Evolutionary conservation across 2,888 invertebrate genomes (phyloP), one percentile per base, ranked within the genome.

Genomic region (Ormyrus thymus): DNA sequence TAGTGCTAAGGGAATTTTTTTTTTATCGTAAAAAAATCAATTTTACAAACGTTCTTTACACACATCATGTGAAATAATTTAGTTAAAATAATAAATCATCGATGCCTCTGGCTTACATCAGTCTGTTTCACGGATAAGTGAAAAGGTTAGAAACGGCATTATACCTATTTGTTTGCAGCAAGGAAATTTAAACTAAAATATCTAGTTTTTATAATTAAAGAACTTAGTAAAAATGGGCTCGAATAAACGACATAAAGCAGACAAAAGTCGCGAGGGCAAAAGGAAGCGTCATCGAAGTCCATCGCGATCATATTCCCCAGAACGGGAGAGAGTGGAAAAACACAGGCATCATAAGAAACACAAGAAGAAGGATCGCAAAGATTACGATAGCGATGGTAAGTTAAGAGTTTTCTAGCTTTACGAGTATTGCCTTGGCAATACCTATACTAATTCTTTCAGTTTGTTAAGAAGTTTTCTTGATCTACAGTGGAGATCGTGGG

Each of bases 211-310:
- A 29, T 29, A 29, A 29, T 29, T 29, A 29, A 29, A 29, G 29
- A 29, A 29, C 29, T 56, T 8, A 8, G 9, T 8, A 15, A 74
- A 80, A 83, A 94, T 94, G 94, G 94, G 94, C 84, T 94, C 95
- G 43, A 92, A 91, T 86, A 94, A 94, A 89, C 94, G 94, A 87
- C 94, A 94, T 85, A 94, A 94, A 87, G 90, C 90, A 59, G 91
- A 92, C 64, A 93, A 93, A 86, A 86, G 80, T 75, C 87, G 89
- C 5, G 94, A 93, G 56, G 91, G 92, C 4, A 93, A 93, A 87
- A 95, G 95, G 90, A 92, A 93, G 88, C 93, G 94, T 87, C 94
- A 94, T 89, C 91, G 93, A 65, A 92, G 92, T 83, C 90, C 91
- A 79, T 93, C 93, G 43, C 91, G 92, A 50, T 93, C 93, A 6